phyloP scores from a whole-genome alignment of 2,888 invertebrate species.

The Meteorus cinctellus region DNA sequence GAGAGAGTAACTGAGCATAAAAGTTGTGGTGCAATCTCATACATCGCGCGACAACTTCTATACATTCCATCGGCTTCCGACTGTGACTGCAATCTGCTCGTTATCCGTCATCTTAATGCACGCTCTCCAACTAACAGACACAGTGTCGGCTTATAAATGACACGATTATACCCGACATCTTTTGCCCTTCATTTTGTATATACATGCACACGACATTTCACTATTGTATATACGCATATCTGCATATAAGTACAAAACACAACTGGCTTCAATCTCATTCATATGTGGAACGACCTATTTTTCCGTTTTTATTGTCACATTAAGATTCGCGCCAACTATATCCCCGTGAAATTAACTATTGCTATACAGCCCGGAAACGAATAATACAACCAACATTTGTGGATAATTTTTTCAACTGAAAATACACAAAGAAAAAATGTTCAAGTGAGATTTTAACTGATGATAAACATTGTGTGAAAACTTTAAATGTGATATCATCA shows the following conservation, averaged over 20 bases:
- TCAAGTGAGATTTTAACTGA: too few species aligned
- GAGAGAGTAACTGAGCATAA: not conserved
- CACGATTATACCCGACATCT: constrained; percentile 63
- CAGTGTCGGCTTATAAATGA: constrained; percentile 66
- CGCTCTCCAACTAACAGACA: constrained; percentile 57
- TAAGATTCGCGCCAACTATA: not conserved
- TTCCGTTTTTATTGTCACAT: not conserved
- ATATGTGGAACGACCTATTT: not conserved
- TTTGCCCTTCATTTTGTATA: constrained; percentile 16
- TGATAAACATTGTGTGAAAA: too few species aligned
- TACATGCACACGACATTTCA: constrained; percentile 13
- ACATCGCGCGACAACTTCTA: not conserved
- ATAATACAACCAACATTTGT: too few species aligned
- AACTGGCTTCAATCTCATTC: too few species aligned
- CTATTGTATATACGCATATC: not conserved
- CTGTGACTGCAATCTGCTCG: constrained; percentile 40
- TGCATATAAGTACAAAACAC: not conserved
- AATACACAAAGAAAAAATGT: too few species aligned
- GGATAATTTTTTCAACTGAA: too few species aligned
- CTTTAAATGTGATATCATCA: too few species aligned
- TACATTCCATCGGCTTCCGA: not conserved
- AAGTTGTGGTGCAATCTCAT: constrained; percentile 8
- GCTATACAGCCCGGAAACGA: too few species aligned
- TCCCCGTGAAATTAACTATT: not conserved
- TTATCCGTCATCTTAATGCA: constrained; percentile 69